Base-by-base conservation (phyloP, 2,888 invertebrate genomes). In the Nemoura dubitans region DNA sequence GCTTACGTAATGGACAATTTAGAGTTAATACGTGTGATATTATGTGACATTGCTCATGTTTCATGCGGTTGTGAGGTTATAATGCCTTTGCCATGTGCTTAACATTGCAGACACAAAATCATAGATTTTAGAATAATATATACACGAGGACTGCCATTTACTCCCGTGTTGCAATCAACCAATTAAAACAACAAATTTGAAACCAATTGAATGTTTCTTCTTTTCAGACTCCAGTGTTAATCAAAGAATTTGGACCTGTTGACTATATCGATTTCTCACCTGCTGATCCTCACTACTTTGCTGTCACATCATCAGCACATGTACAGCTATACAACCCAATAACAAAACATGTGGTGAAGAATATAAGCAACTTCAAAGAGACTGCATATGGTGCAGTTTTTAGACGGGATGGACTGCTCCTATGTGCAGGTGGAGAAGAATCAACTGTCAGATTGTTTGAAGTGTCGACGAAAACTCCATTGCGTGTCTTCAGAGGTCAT, bases 211-310 rank as follows among this genome's bases (percentile, higher is more conserved):
- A n/a, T n/a, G n/a, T 86, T 86, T 83, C 87, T 89, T 89, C 86
- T 86, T 90, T 91, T 89, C 90, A 96, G 98, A 93, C 94, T 87
- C 97, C 98, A 30, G 96, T 97, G 0, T 93, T 97, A 76, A 94
- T 97, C 0, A 98, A 98, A 91, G 98, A 99, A 91, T 97, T 96
- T 92, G 98, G 98, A 28, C 95, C 97, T 0, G 96, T 99, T 86
- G 97, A 98, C 90, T 96, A 97, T 90, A 94, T 99, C 80, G 96
- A 98, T 91, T 97, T 99, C 90, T 96, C 97, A 88, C 97, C 97
- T 0, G 94, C 95, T 14, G 96, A 97, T 90, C 98, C 98, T 0
- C 94, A 97, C 92, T 95, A 97, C 91, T 97, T 98, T 92, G 98
- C 98, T 7, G 96, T 98, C 26, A 98, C 99, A 86, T 97, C 97